Evolutionary conservation across 2,888 invertebrate genomes (phyloP), one percentile per base, ranked within the genome.

Genomic region (Scelioninae gen. 2): DNA sequence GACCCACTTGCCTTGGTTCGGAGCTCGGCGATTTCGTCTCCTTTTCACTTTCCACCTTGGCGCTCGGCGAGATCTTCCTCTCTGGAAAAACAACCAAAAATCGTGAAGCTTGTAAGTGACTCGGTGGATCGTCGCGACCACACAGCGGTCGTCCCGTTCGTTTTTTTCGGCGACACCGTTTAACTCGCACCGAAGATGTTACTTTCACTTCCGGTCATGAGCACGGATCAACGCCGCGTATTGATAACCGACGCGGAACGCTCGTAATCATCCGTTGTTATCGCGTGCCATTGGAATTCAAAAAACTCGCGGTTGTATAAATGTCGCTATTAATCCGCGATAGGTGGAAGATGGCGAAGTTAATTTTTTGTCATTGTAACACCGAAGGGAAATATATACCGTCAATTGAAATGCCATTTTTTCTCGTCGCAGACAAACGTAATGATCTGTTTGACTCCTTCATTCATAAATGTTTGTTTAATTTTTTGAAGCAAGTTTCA

Each of bases 21-120:
- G 71, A 78, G 76, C 76, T 80, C 65, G 75, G 57, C 72, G 78
- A 61, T 76, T 83, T 84, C 65, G 77, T 77, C 61, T 82, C 84
- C 80, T 84, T 85, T 76, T 84, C 84, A 79, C 81, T 82, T 80
- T 85, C 85, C 77, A 79, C 79, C 37, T 79, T 80, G 63, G 76
- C 71, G 73, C 75, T 64, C 63, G 81, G 63, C 35, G 80, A 65
- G 58, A 77, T 81, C 73, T 82, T 85, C 76, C 81, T 82, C 57
- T 85, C 85, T 82, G 81, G 68, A 79, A 73, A 74, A 73, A 52
- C 31, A 45, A 67, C 55, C 48, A 74, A 50, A 70, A 73, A 61
- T 48, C 37, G 39, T 39, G 22, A 13, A 48, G 3, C 28, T 25
- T 43, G 37, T 60, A 60, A 68, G 60, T 60, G 60, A 48, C n/a